These are phyloP conservation scores for Propithecus deckenii DNA, from an alignment of 2,797 vertebrate genomes.

Conservation along the genomic window DNA sequence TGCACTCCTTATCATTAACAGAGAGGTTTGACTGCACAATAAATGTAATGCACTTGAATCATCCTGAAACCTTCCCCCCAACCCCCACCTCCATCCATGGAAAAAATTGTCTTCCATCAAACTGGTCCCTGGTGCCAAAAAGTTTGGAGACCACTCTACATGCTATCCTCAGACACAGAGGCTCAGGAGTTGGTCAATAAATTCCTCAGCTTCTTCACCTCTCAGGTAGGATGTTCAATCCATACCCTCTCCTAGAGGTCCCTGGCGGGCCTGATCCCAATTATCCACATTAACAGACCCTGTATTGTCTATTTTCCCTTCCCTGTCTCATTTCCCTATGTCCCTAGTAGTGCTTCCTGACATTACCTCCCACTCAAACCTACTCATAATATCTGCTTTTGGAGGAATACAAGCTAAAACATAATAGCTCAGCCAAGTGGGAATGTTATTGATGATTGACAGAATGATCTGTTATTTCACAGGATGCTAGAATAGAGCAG, in stretches of 20 bases:
- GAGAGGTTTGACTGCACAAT: no score
- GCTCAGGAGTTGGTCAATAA: not conserved
- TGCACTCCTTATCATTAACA: no score
- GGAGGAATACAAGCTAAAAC: conserved; percentile 8
- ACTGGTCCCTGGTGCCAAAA: no score
- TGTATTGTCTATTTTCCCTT: not conserved
- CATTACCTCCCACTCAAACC: not conserved
- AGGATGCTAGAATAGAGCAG: not conserved
- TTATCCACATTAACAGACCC: not conserved
- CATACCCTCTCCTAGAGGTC: not conserved
- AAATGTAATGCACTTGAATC: no score
- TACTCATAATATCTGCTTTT: not conserved
- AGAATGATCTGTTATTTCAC: conserved; percentile 21
- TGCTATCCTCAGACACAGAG: not conserved
- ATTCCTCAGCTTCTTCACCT: not conserved
- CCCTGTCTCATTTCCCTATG: not conserved
- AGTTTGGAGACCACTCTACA: not conserved
- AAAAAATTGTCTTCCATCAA: no score
- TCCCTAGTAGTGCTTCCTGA: conserved; percentile 8
- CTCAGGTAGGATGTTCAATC: not conserved
- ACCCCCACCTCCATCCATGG: no score
- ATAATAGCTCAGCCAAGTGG: not conserved
- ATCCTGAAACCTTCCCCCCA: no score
- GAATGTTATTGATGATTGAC: not conserved
- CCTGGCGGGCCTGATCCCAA: not conserved